These are phyloP conservation scores for Acromyrmex charruanus DNA, from an alignment of 1,140 invertebrate species.

Conservation along the genomic window DNA sequence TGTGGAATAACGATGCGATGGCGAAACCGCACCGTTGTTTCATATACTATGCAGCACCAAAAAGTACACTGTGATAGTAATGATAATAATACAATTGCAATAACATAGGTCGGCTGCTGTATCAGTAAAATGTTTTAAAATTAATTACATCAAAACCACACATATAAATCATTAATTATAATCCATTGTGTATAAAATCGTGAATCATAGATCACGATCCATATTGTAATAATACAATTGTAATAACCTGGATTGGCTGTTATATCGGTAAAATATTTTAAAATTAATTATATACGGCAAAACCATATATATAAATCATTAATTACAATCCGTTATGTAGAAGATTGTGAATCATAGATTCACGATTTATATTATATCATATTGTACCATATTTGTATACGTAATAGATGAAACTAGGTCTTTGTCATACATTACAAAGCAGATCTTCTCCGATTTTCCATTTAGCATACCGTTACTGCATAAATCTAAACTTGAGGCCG, in stretches of 20 bases:
- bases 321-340: neutral
- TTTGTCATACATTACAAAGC: conserved; percentile 3
- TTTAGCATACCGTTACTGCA: conserved; percentile 44
- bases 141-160: neutral
- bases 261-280: neutral
- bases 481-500: conserved; percentile 49
- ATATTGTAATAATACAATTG: neutral
- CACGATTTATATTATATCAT: neutral
- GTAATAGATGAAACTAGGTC: neutral
- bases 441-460: conserved; percentile 30
- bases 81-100: neutral
- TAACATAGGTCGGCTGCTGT: neutral
- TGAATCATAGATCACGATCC: neutral
- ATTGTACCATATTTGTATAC: neutral
- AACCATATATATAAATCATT: neutral
- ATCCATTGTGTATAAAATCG: neutral
- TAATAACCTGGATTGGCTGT: neutral
- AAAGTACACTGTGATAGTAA: conserved; percentile 3
- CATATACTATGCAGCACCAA: too few species aligned
- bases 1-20: neutral
- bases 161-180: conserved; percentile 4
- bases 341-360: neutral
- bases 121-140: neutral
- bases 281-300: neutral
- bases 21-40: neutral